Evolutionary conservation across 2,888 invertebrate genomes (phyloP), one percentile per base, ranked within the genome.

Genomic region (Thereva nobilitata): DNA sequence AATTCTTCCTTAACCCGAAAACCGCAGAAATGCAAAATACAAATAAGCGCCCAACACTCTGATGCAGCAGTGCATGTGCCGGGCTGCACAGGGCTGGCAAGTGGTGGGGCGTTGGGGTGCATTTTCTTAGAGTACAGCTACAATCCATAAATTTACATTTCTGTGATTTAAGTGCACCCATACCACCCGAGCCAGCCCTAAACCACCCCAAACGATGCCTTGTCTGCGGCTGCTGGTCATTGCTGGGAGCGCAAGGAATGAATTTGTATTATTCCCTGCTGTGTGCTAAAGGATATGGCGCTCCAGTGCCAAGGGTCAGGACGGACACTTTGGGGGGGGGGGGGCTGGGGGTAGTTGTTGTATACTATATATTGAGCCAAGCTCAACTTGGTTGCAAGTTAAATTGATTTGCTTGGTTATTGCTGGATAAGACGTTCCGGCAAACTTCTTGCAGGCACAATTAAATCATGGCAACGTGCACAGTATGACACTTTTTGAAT

Each of bases 1-100:
- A 66, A 59, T 53, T 66, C 52, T 67, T 67, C 61, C 61, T 61
- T 57, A 44, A 40, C 42, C 38, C 52, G 41, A 23, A 67, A 61
- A 61, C 53, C 45, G 47, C 57, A 61, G 61, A 57, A 67, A 61
- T 61, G 45, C 34, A 49, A 57, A 66, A 56, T 59, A 57, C 67
- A 67, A 67, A 67, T 67, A 61, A 40, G 53, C 59, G 23, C 23
- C 23, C 23, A 23, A 40, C 50, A 45, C 37, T 10, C 44, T 44
- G 37, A 45, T 41, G 23, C 35, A 67, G 61, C 59, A 23, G 52
- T 49, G 50, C 49, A 47, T n/a, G 12, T 56, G n/a, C 44, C 53
- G 12, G n/a, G n/a, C n/a, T 8, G 37, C 3, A 37, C n/a, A 59
- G 9, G 34, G 44, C 12, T 35, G 8, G 44, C 37, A 45, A 59